Base-by-base conservation (phyloP, 2,888 invertebrate genomes). In the Tetanocera ferruginea region DNA sequence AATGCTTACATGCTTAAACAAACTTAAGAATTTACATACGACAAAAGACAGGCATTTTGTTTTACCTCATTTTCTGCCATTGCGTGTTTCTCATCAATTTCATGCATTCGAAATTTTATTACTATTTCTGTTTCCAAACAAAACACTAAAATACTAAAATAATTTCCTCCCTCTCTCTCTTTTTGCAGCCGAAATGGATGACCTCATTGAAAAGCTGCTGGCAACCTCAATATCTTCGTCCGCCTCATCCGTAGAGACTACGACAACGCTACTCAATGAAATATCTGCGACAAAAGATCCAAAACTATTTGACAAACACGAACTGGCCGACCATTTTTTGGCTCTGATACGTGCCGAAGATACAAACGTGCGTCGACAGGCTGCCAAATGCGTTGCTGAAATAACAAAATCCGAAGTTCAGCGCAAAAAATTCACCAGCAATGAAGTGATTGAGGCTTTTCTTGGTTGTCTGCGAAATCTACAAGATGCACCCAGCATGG, bases 351-450 rank as follows among this genome's bases (percentile, higher is more conserved):
- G 87, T 80, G 86, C 85, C 73, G 91, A 90, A 5, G 87, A 89
- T 57, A 82, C 83, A 14, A 91, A 91, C 78, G 91, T 93, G 43
- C 90, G 92, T 71, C 89, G 91, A 78, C 88, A 93, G 80, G 92
- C 93, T 28, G 92, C 94, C 19, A 93, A 95, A 90, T 93, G 94
- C 31, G 92, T 95, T 79, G 96, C 97, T 0, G 96, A 97, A 90
- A 91, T 96, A 43, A 94, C 94, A 14, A 96, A 96, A 91, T 93
- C 92, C 85, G 95, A 95, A 85, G 90, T 91, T 57, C 95, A 95
- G 86, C 92, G 97, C 77, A 93, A 93, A 86, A 92, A 91, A 78
- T 94, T 95, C 85, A 93, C 95, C 69, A 91, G 91, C 81, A 90
- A 90, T 82, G 91, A 92, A 62, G 90, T 94, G 49, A 92, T 94